Conservation (phyloP, 2,113 vertebrate genomes). For the Lophochroa leadbeateri region DNA sequence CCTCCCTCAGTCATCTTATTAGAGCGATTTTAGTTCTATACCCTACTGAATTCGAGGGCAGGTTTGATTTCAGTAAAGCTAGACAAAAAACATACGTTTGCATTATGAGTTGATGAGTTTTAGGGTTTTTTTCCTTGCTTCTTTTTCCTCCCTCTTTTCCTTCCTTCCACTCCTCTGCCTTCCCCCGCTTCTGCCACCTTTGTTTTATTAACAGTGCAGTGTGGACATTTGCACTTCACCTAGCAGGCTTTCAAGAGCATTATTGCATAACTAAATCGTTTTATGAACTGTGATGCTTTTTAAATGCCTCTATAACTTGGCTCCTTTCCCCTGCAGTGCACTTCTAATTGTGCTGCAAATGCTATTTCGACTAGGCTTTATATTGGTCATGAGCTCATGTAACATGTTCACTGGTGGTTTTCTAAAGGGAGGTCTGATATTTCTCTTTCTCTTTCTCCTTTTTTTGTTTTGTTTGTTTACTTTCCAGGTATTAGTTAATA, state of each 20-base stretch:
- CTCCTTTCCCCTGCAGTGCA: background rate
- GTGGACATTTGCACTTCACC: slow-evolving; percentile 1
- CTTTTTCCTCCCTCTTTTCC: background rate
- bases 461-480: slow-evolving; percentile 16
- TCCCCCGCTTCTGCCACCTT: background rate
- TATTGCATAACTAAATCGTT: background rate
- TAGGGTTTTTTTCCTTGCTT: background rate
- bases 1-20: background rate
- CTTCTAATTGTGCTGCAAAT: slow-evolving; percentile 45
- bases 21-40: background rate
- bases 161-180: background rate
- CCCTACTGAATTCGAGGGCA: background rate
- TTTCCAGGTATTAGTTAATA: slow-evolving; percentile 96
- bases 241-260: background rate
- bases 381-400: background rate
- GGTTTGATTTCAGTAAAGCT: background rate
- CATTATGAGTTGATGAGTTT: background rate
- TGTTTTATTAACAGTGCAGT: background rate
- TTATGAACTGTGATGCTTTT: slow-evolving; percentile 5
- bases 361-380: background rate
- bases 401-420: background rate
- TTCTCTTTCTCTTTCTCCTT: background rate
- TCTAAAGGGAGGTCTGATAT: slow-evolving; percentile 12
- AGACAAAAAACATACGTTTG: background rate
- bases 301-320: slow-evolving; percentile 10